A percentile compares a stretch with the other conserved stretches of the same genome.
Evolutionary conservation across 2,797 vertebrate genomes (phyloP).

Genomic region (Perdix hodgsoniae): DNA sequence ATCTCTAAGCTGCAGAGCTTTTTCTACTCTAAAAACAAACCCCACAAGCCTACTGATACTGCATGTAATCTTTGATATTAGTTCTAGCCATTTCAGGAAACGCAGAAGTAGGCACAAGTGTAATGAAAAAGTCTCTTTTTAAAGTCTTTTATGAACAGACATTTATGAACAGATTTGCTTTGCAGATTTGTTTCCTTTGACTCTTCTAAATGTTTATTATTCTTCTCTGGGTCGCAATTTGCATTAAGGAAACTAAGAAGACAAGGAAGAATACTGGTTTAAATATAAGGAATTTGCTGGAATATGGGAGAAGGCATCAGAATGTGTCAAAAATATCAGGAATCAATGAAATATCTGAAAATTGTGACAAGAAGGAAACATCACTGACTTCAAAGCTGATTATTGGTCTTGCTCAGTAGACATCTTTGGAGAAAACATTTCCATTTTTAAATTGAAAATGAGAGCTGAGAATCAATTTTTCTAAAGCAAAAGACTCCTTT

Average conservation of each 20-base stretch:
- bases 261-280: background rate
- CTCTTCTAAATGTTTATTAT: background rate
- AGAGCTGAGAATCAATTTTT: background rate
- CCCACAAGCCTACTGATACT: constrained; percentile 49
- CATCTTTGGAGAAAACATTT: constrained; percentile 13
- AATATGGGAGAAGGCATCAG: background rate
- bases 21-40: constrained; percentile 68
- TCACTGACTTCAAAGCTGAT: constrained; percentile 43
- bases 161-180: constrained; percentile 41
- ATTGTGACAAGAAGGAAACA: constrained; percentile 45
- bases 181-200: background rate
- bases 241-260: constrained; percentile 38
- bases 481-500: background rate
- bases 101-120: background rate
- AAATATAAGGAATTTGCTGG: background rate
- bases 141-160: background rate
- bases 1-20: constrained; percentile 78
- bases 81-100: constrained; percentile 39
- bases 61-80: constrained; percentile 42
- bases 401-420: background rate
- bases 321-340: background rate
- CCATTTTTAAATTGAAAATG: constrained; percentile 16
- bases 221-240: background rate
- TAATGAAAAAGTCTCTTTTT: constrained; percentile 2
- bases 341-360: constrained; percentile 44